These are phyloP conservation scores for Harpagifer antarcticus DNA, from an alignment of 2,797 vertebrate species.

Conservation along the genomic window DNA sequence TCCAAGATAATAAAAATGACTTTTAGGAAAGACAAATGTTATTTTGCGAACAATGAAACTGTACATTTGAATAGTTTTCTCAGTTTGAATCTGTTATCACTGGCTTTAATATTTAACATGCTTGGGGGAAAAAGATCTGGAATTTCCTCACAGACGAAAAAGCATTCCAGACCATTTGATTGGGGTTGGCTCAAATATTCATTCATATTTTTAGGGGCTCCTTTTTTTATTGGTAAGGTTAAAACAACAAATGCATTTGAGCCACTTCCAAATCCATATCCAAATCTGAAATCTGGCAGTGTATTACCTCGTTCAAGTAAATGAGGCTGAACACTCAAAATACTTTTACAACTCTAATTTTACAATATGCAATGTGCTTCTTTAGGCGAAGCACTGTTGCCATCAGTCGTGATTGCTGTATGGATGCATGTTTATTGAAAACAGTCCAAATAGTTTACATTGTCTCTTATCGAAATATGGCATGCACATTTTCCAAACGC, in stretches of 20 bases:
- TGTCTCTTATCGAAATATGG: slow-evolving; percentile 71
- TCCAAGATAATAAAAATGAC: not conserved
- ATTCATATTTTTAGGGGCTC: slow-evolving; percentile 18
- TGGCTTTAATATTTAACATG: slow-evolving; percentile 51
- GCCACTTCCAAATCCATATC: too few relatives aligned
- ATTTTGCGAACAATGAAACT: slow-evolving; percentile 37
- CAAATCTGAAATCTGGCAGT: not conserved
- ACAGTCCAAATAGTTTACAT: slow-evolving; percentile 70
- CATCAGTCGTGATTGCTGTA: not conserved
- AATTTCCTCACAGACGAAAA: slow-evolving; percentile 34
- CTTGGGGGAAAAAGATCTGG: slow-evolving; percentile 49
- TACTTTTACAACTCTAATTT: slow-evolving; percentile 1
- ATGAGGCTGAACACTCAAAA: slow-evolving; percentile 9
- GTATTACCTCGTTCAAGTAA: not conserved
- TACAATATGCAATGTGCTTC: slow-evolving; percentile 24
- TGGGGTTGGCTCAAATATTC: slow-evolving; percentile 13
- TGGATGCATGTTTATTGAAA: slow-evolving; percentile 58
- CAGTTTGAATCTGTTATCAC: slow-evolving; percentile 55
- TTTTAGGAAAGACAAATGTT: slow-evolving; percentile 2
- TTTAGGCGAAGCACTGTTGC: slow-evolving; percentile 26
- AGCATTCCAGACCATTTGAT: slow-evolving; percentile 25
- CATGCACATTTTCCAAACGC: slow-evolving; percentile 60
- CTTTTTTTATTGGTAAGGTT: not conserved
- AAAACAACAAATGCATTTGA: too few relatives aligned
- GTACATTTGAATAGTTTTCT: slow-evolving; percentile 52